Percentiles rank a stretch among this genome's conserved stretches.
These are phyloP conservation scores for Carposina sasakii DNA, from an alignment of 1,140 invertebrate genomes.

Conservation along the genomic window DNA sequence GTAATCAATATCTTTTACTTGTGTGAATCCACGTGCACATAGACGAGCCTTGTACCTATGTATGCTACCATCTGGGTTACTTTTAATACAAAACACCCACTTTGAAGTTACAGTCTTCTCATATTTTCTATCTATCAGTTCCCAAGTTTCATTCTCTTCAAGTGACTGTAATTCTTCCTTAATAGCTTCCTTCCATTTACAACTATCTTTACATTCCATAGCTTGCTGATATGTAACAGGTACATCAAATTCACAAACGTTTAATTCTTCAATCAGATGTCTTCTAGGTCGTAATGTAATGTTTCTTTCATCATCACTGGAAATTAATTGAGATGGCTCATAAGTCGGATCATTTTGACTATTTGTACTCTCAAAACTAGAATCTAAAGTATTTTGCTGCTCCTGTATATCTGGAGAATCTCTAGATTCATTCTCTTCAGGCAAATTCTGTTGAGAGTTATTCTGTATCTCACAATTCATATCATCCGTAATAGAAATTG, in stretches of 20 bases:
- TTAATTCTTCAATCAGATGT: conserved; percentile 14
- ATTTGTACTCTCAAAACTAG: background rate
- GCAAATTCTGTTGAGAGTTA: background rate
- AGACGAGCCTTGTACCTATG: conserved; percentile 27
- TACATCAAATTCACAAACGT: conserved; percentile 21
- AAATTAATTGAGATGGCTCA: conserved; percentile 13
- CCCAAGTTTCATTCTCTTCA: background rate
- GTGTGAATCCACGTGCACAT: conserved; percentile 29
- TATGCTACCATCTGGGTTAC: conserved; percentile 11
- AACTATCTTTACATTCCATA: background rate
- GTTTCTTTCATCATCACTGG: background rate
- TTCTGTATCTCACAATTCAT: background rate
- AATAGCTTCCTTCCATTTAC: background rate
- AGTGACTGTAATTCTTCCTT: background rate
- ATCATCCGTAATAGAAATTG: background rate
- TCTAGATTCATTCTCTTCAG: background rate
- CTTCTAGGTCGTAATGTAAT: background rate
- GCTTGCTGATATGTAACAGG: conserved; percentile 16
- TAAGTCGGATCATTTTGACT: conserved; percentile 12
- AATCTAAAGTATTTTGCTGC: background rate
- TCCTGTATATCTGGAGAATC: background rate
- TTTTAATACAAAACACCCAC: conserved; percentile 26
- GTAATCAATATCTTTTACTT: conserved; percentile 50
- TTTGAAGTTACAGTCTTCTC: conserved; percentile 6
- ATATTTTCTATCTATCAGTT: too few species aligned